Evolutionary conservation across 2,797 vertebrate genomes (phyloP), one percentile per base, ranked within the genome.

Genomic region (Potorous gilbertii): DNA sequence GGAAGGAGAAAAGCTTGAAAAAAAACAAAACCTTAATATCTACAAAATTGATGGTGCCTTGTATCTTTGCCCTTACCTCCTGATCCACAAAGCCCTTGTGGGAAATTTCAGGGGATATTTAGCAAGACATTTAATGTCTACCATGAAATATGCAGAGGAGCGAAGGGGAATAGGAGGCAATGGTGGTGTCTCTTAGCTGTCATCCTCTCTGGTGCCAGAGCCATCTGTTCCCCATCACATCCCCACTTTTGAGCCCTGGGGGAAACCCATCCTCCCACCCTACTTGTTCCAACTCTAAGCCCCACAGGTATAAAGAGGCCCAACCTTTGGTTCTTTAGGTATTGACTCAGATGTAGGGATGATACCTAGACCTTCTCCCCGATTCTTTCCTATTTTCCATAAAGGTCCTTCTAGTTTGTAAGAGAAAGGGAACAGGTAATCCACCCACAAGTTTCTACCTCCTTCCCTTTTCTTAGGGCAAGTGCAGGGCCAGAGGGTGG

Each of bases 371-470:
- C 40, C 10, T n/a, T 91, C 34, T 54, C n/a, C 27, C 93, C 56
- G 54, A 74, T 93, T 94, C 97, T 55, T 55, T 91, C 10, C 91
- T 90, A 24, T 55, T 91, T 95, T 31, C 94, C 95, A 1, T 66
- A 94, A 96, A 92, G 12, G 56, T n/a, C 54, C 90, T 95, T 89
- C 92, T 52, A 91, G 55, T 91, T 90, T 46, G 55, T 34, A 14
- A 13, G 90, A 34, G 91, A 57, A 95, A 74, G 28, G 56, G 56
- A 92, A n/a, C 56, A 55, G 56, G 66, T 40, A 24, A 55, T 56
- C n/a, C 87, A 28, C 4, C 90, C 40, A 52, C 50, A 91, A n/a
- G 55, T 91, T 94, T 96, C 93, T 93, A 1, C 55, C 57, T 55
- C 90, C 56, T 55, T 52, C 93, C 52, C 62, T 50, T 90, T 95